phyloP scores from a whole-genome alignment of 2,888 invertebrate genomes.

The Lasioglossum pauxillum region DNA sequence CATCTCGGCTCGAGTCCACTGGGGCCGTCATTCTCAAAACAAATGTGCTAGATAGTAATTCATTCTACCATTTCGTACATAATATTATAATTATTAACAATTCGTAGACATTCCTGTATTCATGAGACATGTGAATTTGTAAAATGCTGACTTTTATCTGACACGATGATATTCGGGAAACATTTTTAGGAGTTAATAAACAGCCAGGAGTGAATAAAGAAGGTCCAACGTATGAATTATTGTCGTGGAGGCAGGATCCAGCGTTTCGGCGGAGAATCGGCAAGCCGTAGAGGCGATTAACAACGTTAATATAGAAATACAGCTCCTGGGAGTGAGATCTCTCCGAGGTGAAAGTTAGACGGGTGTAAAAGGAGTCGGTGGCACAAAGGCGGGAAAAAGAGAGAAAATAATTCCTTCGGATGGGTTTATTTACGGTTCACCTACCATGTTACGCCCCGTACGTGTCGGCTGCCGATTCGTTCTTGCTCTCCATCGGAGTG shows the following conservation, averaged over 20 bases:
- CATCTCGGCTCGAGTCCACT: not conserved
- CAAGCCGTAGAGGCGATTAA: not conserved
- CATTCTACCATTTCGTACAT: not conserved
- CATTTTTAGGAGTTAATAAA: not conserved
- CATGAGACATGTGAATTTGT: not conserved
- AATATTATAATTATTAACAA: not conserved
- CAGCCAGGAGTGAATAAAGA: not conserved
- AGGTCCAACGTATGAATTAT: not conserved
- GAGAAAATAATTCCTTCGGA: constrained; percentile 72
- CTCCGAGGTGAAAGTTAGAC: not conserved
- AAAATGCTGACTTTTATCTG: not conserved
- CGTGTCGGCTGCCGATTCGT: constrained; percentile 66
- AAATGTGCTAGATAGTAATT: not conserved
- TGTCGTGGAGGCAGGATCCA: not conserved
- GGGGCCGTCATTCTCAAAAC: not conserved
- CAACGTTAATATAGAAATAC: constrained; percentile 7
- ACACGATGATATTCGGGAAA: not conserved
- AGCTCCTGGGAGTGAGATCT: constrained; percentile 20
- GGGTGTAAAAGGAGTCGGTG: not conserved
- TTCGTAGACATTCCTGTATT: not conserved
- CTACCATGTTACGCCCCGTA: constrained; percentile 64
- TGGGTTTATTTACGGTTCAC: constrained; percentile 74
- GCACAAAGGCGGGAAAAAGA: constrained; percentile 39
- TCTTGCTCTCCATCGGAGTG: constrained; percentile 63
- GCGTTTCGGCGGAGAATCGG: not conserved